Evolutionary conservation across 2,113 vertebrate species (phyloP).

Genomic region (Cololabis saira): DNA sequence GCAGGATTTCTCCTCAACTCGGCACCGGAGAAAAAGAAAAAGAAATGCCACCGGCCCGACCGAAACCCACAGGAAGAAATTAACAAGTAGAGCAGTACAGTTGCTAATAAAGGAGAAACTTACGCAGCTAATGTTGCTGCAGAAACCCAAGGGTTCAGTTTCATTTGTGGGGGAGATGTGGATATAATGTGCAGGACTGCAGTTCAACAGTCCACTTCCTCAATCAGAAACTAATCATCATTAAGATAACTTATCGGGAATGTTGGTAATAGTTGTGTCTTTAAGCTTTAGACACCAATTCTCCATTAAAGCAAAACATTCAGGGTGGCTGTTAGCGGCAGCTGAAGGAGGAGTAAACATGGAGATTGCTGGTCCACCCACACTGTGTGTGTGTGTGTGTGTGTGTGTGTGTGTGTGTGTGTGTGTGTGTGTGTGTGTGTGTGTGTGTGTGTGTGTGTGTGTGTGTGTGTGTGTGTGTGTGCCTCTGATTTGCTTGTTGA

Average conservation of each 20-base stretch:
- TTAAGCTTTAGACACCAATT: conserved; percentile 6
- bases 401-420: conserved; percentile 26
- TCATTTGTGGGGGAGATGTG: background rate
- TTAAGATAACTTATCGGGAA: background rate
- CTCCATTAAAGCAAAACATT: conserved; percentile 18
- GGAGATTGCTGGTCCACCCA: conserved; percentile 50
- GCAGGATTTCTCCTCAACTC: conserved; percentile 29
- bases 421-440: conserved; percentile 19
- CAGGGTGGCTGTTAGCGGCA: conserved; percentile 1
- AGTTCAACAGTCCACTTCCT: conserved; percentile 21
- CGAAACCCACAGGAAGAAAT: background rate
- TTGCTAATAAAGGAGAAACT: background rate
- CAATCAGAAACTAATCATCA: conserved; percentile 14
- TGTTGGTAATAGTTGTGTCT: background rate
- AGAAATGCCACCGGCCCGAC: conserved; percentile 34
- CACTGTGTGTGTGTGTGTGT: conserved; percentile 23
- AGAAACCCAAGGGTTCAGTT: background rate
- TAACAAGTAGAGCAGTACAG: background rate
- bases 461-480: conserved; percentile 15
- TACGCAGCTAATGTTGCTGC: background rate
- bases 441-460: conserved; percentile 31
- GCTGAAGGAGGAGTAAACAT: conserved; percentile 54
- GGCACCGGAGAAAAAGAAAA: conserved; percentile 39
- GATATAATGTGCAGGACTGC: background rate
- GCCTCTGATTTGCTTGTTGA: conserved; percentile 46